Evolutionary conservation across 2,113 vertebrate genomes (phyloP).

Genomic region (Mellivora capensis): DNA sequence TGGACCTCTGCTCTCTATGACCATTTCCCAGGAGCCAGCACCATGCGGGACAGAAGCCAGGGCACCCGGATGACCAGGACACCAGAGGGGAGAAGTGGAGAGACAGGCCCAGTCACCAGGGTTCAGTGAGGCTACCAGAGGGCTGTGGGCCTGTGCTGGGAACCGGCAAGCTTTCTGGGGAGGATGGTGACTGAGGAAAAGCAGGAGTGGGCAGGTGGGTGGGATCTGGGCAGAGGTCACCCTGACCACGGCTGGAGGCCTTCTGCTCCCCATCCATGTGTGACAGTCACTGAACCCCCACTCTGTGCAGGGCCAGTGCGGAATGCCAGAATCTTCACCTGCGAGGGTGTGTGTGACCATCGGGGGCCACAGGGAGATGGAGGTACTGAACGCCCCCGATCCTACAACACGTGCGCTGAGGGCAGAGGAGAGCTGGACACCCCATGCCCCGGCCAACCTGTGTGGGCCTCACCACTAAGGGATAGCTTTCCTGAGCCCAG

Average conservation of each 20-base stretch:
- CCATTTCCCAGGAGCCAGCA: background rate
- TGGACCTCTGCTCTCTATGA: accelerated
- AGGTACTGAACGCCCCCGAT: too few relatives aligned
- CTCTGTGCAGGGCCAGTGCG: accelerated
- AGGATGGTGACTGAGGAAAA: background rate
- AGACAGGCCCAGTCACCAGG: background rate
- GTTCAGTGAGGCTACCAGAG: background rate
- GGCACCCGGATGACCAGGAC: too few relatives aligned
- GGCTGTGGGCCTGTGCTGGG: background rate
- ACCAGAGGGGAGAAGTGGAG: accelerated
- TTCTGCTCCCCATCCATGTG: accelerated
- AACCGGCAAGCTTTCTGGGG: background rate
- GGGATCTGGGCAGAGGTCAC: too few relatives aligned
- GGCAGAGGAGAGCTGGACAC: background rate
- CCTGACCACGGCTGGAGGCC: accelerated
- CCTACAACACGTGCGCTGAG: accelerated
- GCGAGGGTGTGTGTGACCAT: background rate
- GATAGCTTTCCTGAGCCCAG: accelerated
- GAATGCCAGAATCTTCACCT: background rate
- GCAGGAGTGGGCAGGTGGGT: background rate
- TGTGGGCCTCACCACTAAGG: too few relatives aligned
- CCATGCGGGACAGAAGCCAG: accelerated
- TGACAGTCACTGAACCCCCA: background rate
- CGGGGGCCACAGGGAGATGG: accelerated
- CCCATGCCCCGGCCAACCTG: background rate